Conservation (phyloP, 2,113 vertebrate genomes). For the Malurus alboscapulatus region DNA sequence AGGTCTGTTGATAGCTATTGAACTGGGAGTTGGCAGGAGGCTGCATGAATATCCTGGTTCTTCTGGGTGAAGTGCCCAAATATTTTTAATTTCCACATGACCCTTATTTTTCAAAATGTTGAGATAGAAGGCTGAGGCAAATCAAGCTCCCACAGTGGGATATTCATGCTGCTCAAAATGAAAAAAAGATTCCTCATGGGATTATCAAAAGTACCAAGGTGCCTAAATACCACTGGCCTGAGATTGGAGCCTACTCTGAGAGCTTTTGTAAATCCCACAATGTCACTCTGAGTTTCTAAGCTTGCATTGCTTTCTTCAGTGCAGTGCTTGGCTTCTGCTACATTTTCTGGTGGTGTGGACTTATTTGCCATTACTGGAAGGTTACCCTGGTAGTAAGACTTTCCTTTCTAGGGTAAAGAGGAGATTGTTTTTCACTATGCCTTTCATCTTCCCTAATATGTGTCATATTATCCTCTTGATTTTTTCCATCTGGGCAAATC, state of each 20-base stretch:
- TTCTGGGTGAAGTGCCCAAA: not conserved
- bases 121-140: accelerated
- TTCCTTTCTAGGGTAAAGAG: not conserved
- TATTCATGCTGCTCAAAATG: not conserved
- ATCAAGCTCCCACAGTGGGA: not conserved
- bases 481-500: constrained; percentile 61
- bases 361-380: not conserved
- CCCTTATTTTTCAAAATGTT: not conserved
- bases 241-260: not conserved
- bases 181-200: not conserved
- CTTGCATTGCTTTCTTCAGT: not conserved
- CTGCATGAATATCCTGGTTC: not conserved
- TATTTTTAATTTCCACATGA: not conserved
- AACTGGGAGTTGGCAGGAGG: not conserved
- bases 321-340: not conserved
- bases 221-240: not conserved
- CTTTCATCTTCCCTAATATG: constrained; percentile 52
- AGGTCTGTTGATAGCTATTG: not conserved
- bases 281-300: not conserved
- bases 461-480: constrained; percentile 52
- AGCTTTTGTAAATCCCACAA: not conserved
- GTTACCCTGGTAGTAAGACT: not conserved
- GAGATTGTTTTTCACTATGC: constrained; percentile 9
- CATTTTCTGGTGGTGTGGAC: not conserved
- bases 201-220: not conserved